Conservation (phyloP, 2,888 invertebrate species). For the Crepidodera aurea region DNA sequence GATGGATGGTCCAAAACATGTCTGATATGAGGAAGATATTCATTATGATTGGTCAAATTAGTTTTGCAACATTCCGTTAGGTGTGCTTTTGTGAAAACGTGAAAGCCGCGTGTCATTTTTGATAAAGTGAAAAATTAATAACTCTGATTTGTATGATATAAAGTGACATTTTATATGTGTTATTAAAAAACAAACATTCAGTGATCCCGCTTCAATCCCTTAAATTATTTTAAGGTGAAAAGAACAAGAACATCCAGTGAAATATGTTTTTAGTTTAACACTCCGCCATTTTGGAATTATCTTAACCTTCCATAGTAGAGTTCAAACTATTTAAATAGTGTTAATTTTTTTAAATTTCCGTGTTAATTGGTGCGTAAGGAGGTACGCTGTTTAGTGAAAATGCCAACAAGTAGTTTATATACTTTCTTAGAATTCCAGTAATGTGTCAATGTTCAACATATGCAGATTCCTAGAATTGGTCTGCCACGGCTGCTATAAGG, state of each 20-base stretch:
- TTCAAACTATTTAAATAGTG: conserved; percentile 50
- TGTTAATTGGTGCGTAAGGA: conserved; percentile 47
- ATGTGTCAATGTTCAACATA: conserved; percentile 59
- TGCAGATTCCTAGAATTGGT: conserved; percentile 57
- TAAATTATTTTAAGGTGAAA: conserved; percentile 37
- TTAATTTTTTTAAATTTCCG: conserved; percentile 48
- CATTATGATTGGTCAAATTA: conserved; percentile 42
- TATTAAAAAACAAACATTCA: conserved; percentile 43
- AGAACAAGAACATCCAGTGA: conserved; percentile 42
- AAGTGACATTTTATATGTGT: conserved; percentile 58
- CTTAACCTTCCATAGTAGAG: conserved; percentile 61
- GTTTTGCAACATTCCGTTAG: conserved; percentile 54
- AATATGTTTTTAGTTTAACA: conserved; percentile 62
- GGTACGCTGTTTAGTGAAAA: conserved; percentile 46
- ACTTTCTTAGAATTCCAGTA: conserved; percentile 54
- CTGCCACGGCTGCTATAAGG: conserved; percentile 69
- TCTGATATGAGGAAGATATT: conserved; percentile 16
- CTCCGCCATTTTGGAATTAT: conserved; percentile 62
- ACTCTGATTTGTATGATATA: conserved; percentile 57
- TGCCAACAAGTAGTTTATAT: conserved; percentile 46
- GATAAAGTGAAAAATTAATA: conserved; percentile 53
- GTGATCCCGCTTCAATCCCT: conserved; percentile 42
- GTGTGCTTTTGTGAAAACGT: conserved; percentile 60
- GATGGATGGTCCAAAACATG: conserved; percentile 12
- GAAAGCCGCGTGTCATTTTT: conserved; percentile 64